Evolutionary conservation across 2,113 vertebrate species (phyloP), one percentile per base, ranked within the genome.

Genomic region (Mellivora capensis): DNA sequence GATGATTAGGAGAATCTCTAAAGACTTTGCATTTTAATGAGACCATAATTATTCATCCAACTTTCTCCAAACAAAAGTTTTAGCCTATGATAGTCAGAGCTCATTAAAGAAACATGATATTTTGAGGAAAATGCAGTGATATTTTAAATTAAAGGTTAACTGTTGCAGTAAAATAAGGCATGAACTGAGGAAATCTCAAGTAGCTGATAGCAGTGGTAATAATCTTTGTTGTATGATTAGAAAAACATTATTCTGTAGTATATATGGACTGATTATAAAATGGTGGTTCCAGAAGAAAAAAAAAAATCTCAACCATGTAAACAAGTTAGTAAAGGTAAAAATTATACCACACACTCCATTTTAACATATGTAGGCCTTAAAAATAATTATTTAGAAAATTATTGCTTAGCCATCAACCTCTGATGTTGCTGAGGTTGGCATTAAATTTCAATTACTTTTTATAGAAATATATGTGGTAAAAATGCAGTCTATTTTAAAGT

Each of bases 121-220:
- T 88, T 64, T 96, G 54, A 83, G 4, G 14, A 81, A 94, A 91
- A 97, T 79, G 17, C 21, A 92, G 37, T 87, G 61, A 31, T 87
- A 90, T 94, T 93, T 98, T 94, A 82, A 94, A 93, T 61, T 52
- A 96, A 95, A 94, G 44, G 44, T 94, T 95, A 95, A 88, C n/a
- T 23, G 7, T n/a, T 34, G 52, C 4, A 42, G 2, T 87, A 67
- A 88, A 93, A 31, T 91, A 93, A 76, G 37, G 44, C 2, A 34
- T 44, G 61, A 44, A 67, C 20, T 80, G 59, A 84, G 61, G 59
- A 87, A 76, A 69, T 69, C 4, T 79, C 76, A 37, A 74, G 14
- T 86, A 42, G 89, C 8, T 96, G 69, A 85, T 15, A 91, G 7
- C 6, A 86, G 1, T 82, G 21, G 7, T 74, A 18, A 44, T 84